Conservation (phyloP, 2,797 vertebrate species). For the Borostomias antarcticus region DNA sequence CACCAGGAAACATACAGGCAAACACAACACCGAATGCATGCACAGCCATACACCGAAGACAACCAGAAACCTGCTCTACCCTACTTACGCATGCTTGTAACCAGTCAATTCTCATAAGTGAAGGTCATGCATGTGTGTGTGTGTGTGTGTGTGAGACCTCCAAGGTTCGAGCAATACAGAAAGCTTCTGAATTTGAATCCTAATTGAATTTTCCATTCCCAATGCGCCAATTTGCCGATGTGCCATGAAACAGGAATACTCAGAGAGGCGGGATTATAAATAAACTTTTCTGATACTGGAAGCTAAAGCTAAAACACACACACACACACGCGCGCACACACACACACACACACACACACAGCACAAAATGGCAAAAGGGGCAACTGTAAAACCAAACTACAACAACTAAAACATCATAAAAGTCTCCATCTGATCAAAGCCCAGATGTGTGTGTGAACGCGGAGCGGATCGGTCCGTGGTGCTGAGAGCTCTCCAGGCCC, state of each 20-base stretch:
- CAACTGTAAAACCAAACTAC: too few relatives aligned
- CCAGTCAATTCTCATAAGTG: background rate
- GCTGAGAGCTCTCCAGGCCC: too few relatives aligned
- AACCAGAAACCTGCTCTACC: background rate
- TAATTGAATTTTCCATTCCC: background rate
- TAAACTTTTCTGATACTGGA: too few relatives aligned
- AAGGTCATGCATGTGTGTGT: background rate
- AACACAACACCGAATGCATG: constrained; percentile 7
- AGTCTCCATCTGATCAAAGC: background rate
- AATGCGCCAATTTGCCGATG: too few relatives aligned
- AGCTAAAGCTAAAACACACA: too few relatives aligned
- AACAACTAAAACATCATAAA: background rate
- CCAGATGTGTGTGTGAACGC: background rate
- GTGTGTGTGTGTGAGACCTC: background rate
- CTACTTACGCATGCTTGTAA: background rate
- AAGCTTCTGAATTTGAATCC: background rate
- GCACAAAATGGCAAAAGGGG: too few relatives aligned
- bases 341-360: too few relatives aligned
- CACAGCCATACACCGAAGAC: constrained; percentile 31
- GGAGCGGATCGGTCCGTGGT: too few relatives aligned
- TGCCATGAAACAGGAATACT: constrained; percentile 1
- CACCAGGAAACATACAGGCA: background rate
- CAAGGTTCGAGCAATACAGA: background rate
- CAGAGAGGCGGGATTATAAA: background rate
- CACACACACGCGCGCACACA: too few relatives aligned